A percentile compares a stretch with the other conserved stretches of the same genome.
These are phyloP conservation scores for Drosophila bipectinata DNA, from an alignment of 1,140 invertebrate species.

Conservation along the genomic window DNA sequence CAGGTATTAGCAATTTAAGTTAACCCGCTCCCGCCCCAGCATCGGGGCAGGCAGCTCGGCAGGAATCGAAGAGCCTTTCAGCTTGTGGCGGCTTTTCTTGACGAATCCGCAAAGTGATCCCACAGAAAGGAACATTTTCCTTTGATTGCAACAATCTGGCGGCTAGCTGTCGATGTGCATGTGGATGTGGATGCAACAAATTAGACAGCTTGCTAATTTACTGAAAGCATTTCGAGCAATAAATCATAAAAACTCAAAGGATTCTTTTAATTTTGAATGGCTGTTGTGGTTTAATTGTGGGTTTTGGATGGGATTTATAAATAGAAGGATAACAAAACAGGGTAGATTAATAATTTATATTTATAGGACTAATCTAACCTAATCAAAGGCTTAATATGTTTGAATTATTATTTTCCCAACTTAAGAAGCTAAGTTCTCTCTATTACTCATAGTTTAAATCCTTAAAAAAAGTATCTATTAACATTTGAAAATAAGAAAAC, in stretches of 20 bases:
- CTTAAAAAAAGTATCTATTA: neutral
- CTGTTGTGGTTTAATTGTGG: neutral
- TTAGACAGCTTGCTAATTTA: conserved; percentile 50
- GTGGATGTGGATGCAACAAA: conserved; percentile 35
- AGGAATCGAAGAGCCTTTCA: conserved; percentile 1
- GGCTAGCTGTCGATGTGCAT: conserved; percentile 32
- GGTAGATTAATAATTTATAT: too few relatives aligned
- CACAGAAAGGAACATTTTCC: conserved; percentile 40
- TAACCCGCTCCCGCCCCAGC: conserved; percentile 26
- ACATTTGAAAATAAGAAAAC: neutral
- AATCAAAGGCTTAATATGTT: neutral
- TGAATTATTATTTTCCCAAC: too few relatives aligned
- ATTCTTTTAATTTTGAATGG: neutral
- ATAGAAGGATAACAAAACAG: neutral
- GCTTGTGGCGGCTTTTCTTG: conserved; percentile 21
- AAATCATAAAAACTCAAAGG: conserved; percentile 30
- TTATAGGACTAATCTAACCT: neutral
- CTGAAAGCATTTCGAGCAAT: conserved; percentile 36
- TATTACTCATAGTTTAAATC: neutral
- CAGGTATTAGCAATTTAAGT: conserved; percentile 81
- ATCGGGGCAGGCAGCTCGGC: neutral
- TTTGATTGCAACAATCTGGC: conserved; percentile 45
- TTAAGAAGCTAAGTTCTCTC: neutral
- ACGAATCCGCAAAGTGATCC: conserved; percentile 40
- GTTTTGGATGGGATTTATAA: neutral